Base-by-base conservation (phyloP, 2,888 invertebrate genomes). In the Furcula furcula region DNA sequence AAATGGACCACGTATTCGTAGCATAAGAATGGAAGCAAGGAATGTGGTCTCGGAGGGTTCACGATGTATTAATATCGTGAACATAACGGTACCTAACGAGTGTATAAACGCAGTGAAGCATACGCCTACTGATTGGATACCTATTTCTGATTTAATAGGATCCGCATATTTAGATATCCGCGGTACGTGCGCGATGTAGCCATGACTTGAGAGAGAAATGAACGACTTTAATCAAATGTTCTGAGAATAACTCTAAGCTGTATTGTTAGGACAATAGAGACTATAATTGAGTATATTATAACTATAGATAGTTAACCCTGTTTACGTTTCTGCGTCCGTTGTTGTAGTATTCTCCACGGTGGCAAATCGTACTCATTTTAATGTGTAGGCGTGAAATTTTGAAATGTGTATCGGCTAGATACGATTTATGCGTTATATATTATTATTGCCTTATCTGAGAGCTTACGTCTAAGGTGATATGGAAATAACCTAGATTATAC, bases 141-240 rank as follows among this genome's bases (percentile, higher is more conserved):
- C 74, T 81, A 79, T 81, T 81, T 79, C 68, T 72, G 78, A 69
- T 77, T 76, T 78, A 74, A 76, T 76, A 74, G 51, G 58, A 58
- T 56, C 46, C 58, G 58, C 58, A 51, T 56, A 58, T 58, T 58
- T 58, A 56, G 73, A 75, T 76, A 75, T 69, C 58, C 60, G 55
- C 49, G 57, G 52, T 57, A 56, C 45, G 58, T 43, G 30, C 41
- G 36, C 53, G 36, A 43, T 39, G 36, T 34, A 37, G 30, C 28
- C 34, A 29, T 12, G 23, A 40, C 15, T 7, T 15, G 29, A 31
- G 33, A 7, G 18, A 25, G 44, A 27, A 40, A 26, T 28, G 27
- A 12, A 9, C 35, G 34, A 16, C 29, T 27, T 36, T 22, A 33
- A 27, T 41, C 35, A 40, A 36, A 33, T 14, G 7, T 14, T 12